Percentiles rank a stretch among this genome's conserved stretches.
These are phyloP conservation scores for Colletes collaris DNA, from an alignment of 2,888 invertebrate species.

Conservation along the genomic window DNA sequence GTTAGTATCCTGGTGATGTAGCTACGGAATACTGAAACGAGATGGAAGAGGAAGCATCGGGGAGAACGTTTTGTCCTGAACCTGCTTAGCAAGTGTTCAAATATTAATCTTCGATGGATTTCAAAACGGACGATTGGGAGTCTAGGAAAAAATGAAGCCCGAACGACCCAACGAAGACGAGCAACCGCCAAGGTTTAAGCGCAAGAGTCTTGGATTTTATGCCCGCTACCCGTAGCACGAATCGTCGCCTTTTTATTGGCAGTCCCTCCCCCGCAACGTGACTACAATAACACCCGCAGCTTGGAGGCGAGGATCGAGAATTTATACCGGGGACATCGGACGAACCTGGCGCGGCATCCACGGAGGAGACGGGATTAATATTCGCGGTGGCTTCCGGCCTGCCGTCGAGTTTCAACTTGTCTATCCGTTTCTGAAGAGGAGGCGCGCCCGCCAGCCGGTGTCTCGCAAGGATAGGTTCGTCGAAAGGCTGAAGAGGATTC, in stretches of 20 bases:
- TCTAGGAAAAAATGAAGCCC: too few relatives aligned
- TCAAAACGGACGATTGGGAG: too few relatives aligned
- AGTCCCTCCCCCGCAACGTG: conserved; percentile 38
- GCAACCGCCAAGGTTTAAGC: neutral
- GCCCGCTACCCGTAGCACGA: conserved; percentile 11
- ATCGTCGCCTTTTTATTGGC: conserved; percentile 44
- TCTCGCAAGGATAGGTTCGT: conserved; percentile 27
- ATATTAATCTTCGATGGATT: too few relatives aligned
- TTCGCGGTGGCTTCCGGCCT: conserved; percentile 44
- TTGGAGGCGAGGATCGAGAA: conserved; percentile 8
- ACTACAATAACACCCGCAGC: conserved; percentile 44
- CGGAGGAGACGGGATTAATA: conserved; percentile 49
- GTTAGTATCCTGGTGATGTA: too few relatives aligned
- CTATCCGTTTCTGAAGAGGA: conserved; percentile 41
- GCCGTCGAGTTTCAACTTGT: conserved; percentile 42
- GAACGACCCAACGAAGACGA: too few relatives aligned
- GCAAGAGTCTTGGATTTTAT: conserved; percentile 25
- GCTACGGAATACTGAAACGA: too few relatives aligned
- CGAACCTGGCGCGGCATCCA: neutral
- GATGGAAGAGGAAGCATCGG: too few relatives aligned
- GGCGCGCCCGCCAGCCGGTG: conserved; percentile 13
- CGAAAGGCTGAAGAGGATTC: conserved; percentile 38
- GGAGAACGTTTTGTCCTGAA: too few relatives aligned
- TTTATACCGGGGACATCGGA: conserved; percentile 21
- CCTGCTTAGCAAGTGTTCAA: too few relatives aligned